Conservation (phyloP, 2,113 vertebrate species). For the Mesoclemmys tuberculata region DNA sequence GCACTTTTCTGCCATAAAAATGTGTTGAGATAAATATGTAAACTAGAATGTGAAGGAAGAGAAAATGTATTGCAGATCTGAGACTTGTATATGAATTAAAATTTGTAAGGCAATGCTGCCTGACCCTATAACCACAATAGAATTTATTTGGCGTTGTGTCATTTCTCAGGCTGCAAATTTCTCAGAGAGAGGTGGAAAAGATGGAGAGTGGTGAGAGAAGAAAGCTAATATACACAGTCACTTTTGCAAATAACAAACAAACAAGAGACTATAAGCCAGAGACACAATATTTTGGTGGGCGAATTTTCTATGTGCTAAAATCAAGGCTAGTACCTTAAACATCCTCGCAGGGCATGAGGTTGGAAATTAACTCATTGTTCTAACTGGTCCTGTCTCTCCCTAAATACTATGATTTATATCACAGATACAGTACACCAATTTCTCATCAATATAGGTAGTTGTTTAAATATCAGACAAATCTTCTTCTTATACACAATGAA, state of each 20-base stretch:
- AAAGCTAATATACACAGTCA: not conserved
- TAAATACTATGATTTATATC: accelerated
- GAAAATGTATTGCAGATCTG: accelerated
- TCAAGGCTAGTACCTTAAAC: not conserved
- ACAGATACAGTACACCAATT: not conserved
- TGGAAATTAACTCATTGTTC: not conserved
- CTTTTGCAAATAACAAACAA: too few species aligned
- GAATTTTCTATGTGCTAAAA: not conserved
- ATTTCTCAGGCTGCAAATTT: not conserved
- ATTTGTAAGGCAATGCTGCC: accelerated
- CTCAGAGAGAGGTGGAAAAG: not conserved
- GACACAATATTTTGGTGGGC: not conserved
- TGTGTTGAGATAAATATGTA: not conserved
- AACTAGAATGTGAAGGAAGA: not conserved
- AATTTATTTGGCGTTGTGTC: not conserved
- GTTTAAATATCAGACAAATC: not conserved
- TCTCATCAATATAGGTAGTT: not conserved
- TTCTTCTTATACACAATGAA: not conserved
- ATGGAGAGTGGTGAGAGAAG: not conserved
- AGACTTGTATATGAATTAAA: not conserved
- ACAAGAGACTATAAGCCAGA: not conserved
- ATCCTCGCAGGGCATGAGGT: accelerated
- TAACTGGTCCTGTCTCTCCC: not conserved
- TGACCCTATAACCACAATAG: accelerated
- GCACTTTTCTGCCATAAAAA: not conserved